A percentile compares a stretch with the other conserved stretches of the same genome.
Evolutionary conservation across 2,797 vertebrate species (phyloP).

Genomic region (Loriculus beryllinus): DNA sequence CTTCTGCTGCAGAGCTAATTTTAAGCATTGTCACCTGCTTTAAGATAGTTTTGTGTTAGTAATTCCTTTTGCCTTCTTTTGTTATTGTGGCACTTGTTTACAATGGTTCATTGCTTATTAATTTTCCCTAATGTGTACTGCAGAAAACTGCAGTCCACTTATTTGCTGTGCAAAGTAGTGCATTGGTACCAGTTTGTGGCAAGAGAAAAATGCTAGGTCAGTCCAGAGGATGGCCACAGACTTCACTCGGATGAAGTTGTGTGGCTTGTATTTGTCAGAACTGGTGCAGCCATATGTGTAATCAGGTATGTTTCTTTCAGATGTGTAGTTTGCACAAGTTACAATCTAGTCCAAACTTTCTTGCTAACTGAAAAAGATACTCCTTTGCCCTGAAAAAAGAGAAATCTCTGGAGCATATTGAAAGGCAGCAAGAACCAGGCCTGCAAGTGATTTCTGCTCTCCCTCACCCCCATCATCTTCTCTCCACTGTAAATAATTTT

Average conservation of each 20-base stretch:
- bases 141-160: background rate
- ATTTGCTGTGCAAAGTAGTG: background rate
- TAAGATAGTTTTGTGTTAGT: background rate
- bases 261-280: background rate
- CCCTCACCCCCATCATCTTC: background rate
- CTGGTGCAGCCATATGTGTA: background rate
- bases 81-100: background rate
- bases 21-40: background rate
- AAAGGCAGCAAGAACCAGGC: slow-evolving; percentile 19
- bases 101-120: background rate
- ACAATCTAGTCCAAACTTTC: background rate
- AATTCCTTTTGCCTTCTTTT: background rate
- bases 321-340: background rate
- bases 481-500: slow-evolving; percentile 38
- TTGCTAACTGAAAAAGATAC: background rate
- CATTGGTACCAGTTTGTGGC: background rate
- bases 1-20: background rate
- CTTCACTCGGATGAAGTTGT: background rate
- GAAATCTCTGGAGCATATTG: background rate
- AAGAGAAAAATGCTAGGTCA: background rate
- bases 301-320: background rate
- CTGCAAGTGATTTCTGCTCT: slow-evolving; percentile 42
- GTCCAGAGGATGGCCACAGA: background rate
- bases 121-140: background rate
- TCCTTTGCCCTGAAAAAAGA: background rate